phyloP scores from a whole-genome alignment of 2,113 vertebrate species.

The Dicaeum eximium region DNA sequence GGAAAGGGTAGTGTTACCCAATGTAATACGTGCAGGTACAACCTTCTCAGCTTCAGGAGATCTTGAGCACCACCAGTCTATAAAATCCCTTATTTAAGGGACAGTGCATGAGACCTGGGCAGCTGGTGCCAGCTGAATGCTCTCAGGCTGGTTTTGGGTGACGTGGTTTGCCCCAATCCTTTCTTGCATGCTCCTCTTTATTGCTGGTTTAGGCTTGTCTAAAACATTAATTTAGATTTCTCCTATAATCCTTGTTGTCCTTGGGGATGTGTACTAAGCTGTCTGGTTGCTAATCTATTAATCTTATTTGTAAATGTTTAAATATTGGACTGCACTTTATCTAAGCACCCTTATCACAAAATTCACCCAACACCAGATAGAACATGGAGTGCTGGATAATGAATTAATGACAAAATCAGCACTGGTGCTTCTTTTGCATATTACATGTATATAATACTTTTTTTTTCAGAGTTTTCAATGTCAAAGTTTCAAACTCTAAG shows the following conservation, averaged over 20 bases:
- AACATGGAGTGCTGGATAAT: not conserved
- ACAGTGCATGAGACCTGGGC: not conserved
- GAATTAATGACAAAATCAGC: not conserved
- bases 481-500: not conserved
- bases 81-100: not conserved
- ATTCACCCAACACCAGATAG: not conserved
- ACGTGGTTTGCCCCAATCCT: not conserved
- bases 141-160: not conserved
- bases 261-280: not conserved
- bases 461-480: not conserved
- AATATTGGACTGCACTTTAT: constrained; percentile 20
- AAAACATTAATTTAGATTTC: not conserved
- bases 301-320: constrained; percentile 40
- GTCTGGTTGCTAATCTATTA: constrained; percentile 26
- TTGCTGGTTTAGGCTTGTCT: not conserved
- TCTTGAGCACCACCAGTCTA: not conserved
- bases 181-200: not conserved
- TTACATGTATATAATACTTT: not conserved
- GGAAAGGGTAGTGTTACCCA: not conserved
- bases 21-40: not conserved
- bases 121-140: not conserved
- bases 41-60: not conserved
- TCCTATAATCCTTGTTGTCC: constrained; percentile 30
- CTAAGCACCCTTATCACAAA: constrained; percentile 33
- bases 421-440: not conserved